These are phyloP conservation scores for Agrypnus murinus DNA, from an alignment of 2,888 invertebrate species.

Conservation along the genomic window DNA sequence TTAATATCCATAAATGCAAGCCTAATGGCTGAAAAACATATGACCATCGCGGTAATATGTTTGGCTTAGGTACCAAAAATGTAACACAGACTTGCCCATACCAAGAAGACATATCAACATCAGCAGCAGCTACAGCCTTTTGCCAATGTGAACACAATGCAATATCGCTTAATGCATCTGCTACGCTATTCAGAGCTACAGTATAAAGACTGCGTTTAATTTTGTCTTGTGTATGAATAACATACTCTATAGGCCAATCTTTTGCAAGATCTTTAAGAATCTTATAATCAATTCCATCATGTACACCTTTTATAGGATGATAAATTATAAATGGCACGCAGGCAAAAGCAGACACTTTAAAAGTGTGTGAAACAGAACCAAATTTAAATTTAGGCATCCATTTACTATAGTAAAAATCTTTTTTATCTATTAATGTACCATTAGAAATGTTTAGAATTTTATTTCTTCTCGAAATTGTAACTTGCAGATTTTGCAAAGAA, in stretches of 20 bases:
- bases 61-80: constrained; percentile 54
- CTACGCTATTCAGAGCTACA: not conserved
- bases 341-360: constrained; percentile 17
- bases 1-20: constrained; percentile 32
- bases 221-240: not conserved
- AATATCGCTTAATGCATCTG: not conserved
- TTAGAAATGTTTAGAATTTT: not conserved
- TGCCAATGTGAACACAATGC: constrained; percentile 31
- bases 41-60: constrained; percentile 16
- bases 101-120: constrained; percentile 33
- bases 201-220: not conserved
- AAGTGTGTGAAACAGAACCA: not conserved
- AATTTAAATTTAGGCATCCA: constrained; percentile 14
- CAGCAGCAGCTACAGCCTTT: not conserved
- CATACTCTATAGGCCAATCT: constrained; percentile 22
- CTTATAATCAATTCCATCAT: constrained; percentile 40
- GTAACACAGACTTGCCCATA: constrained; percentile 53
- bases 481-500: not conserved
- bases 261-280: constrained; percentile 32
- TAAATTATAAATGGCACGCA: constrained; percentile 26
- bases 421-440: not conserved
- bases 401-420: not conserved
- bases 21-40: constrained; percentile 43
- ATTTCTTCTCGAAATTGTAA: constrained; percentile 2
- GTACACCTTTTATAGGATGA: not conserved